Base-by-base conservation (phyloP, 2,113 vertebrate species). In the Erpornis zantholeuca region DNA sequence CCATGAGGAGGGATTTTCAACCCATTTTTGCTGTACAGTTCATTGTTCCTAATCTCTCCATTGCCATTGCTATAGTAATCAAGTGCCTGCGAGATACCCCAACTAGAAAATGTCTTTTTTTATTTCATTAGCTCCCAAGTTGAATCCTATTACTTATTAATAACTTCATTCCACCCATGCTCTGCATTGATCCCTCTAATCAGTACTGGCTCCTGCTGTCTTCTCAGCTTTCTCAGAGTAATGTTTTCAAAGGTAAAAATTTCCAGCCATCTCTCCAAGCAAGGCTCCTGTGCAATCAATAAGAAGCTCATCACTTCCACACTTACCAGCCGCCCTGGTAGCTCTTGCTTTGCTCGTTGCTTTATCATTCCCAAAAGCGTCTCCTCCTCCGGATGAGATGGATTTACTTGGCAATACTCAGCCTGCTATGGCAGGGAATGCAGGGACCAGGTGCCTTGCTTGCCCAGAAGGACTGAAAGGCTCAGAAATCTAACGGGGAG, bases 341-440 rank as follows among this genome's bases (percentile, higher is more conserved):
- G 49, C 33, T 96, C 97, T 35, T 94, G 96, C 45, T 96, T 97
- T 59, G 79, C 92, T 83, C 87, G 47, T 53, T 97, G 97, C 76
- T 96, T 97, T 82, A 97, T 97, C 97, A 97, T 97, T 63, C 50
- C 64, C 6, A 57, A 57, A 81, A 75, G 4, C 0, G 21, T 59
- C 64, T 76, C 44, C n/a, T 92, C 31, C 47, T 92, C 12, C 66
- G 35, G 61, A 59, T 29, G 76, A 69, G 80, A n/a, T 47, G 29
- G 77, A 7, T 79, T 70, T 50, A 25, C 40, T 47, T 29, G 3
- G 35, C 0, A 0, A 35, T 63, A 3, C 50, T 86, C 63, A 36
- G 33, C 72, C 38, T 88, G 61, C 68, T 68, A 0, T 21, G 33
- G 31, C 23, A 68, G 53, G 12, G n/a, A 70, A 6, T 0, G 23